A percentile compares a stretch with the other conserved stretches of the same genome.
These are phyloP conservation scores for Thymelicus sylvestris DNA, from an alignment of 2,888 invertebrate species.

Conservation along the genomic window DNA sequence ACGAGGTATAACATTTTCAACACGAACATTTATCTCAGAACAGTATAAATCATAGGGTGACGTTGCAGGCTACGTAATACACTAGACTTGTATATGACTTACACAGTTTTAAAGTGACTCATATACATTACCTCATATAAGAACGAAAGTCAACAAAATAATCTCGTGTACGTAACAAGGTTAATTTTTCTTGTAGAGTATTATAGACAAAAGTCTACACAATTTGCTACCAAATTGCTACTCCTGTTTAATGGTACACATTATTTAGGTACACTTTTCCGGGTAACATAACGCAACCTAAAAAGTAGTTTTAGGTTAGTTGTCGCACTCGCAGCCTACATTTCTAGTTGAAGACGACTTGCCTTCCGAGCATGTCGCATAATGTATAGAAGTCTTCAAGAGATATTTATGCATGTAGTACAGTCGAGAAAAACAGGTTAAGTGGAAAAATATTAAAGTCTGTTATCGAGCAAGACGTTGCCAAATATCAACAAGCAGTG, in stretches of 20 bases:
- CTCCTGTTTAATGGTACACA: too few relatives aligned
- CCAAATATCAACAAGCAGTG: constrained; percentile 29
- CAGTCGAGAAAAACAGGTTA: not conserved
- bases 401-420: not conserved
- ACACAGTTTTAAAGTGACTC: constrained; percentile 16
- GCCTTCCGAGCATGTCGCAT: too few relatives aligned
- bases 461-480: constrained; percentile 28
- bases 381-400: too few relatives aligned
- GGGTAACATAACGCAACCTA: too few relatives aligned
- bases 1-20: constrained; percentile 5
- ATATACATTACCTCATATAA: constrained; percentile 10
- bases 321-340: too few relatives aligned
- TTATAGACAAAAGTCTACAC: too few relatives aligned
- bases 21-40: constrained; percentile 17
- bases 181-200: too few relatives aligned
- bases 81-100: constrained; percentile 1
- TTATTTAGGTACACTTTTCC: too few relatives aligned
- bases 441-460: not conserved
- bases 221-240: too few relatives aligned
- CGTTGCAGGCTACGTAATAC: constrained; percentile 1
- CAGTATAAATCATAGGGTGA: constrained; percentile 26
- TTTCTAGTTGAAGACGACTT: too few relatives aligned
- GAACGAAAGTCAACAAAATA: constrained; percentile 13
- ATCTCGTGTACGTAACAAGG: not conserved
- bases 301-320: too few relatives aligned